Evolutionary conservation across 2,113 vertebrate species (phyloP), one percentile per base, ranked within the genome.

Genomic region (Clinocottus analis): DNA sequence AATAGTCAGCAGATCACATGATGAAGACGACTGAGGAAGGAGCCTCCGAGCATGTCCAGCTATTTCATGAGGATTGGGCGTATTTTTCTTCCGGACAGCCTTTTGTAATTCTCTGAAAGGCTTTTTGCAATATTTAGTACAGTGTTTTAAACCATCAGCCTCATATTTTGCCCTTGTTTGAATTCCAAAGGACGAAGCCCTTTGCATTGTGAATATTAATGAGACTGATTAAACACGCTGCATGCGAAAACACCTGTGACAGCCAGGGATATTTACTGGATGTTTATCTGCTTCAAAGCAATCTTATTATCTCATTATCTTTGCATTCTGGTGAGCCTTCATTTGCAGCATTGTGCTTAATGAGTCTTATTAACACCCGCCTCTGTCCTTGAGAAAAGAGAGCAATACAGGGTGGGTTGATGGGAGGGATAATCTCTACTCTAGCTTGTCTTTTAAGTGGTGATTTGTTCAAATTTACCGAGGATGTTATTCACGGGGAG

Each of bases 221-320:
- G 79, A 83, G 68, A 9, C 41, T 72, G 76, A 91, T 91, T 85
- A 87, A 83, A 88, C 74, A 66, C 14, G 17, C 45, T 73, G 37
- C 3, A 8, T 43, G 37, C 67, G 51, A 53, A 86, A 80, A 74
- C 84, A 84, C 75, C 81, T 83, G 75, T 82, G 87, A 83, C 89
- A 87, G 75, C 59, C 67, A 56, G 33, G 11, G 29, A 84, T 90
- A 89, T 83, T 89, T 82, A 81, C 77, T 75, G 83, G 75, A 75
- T 87, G 85, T 89, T 87, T 90, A 81, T 87, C 87, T 79, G 81
- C 87, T 85, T 85, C 76, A 87, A 80, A 86, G 82, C 72, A 72
- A 85, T 81, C 80, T 84, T 78, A 79, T 91, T 88, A 88, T 85
- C 84, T 75, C 71, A 86, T 90, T 86, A 91, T 89, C 86, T 80